Evolutionary conservation across 1,140 invertebrate species (phyloP).

Genomic region (Diabrotica undecimpunctata): DNA sequence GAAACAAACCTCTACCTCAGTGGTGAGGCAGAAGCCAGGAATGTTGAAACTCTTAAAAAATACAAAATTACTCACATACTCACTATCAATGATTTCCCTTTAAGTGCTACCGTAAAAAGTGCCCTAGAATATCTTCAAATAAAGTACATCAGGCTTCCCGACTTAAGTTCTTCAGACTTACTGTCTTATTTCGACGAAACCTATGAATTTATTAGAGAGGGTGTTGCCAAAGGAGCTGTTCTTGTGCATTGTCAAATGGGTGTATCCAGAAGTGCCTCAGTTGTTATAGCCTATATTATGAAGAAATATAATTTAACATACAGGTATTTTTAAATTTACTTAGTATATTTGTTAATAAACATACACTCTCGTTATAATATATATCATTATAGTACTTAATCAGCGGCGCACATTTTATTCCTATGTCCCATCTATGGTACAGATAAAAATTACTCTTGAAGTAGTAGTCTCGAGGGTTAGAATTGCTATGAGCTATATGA

Average conservation of each 20-base stretch:
- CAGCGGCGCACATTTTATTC: too few species aligned
- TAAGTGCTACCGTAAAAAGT: constrained; percentile 64
- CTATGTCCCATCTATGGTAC: too few species aligned
- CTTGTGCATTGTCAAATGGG: constrained; percentile 83
- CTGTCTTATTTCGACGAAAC: constrained; percentile 71
- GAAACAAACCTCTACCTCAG: constrained; percentile 69
- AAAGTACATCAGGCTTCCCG: constrained; percentile 76
- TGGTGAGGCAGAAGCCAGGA: constrained; percentile 74
- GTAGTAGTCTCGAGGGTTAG: too few species aligned
- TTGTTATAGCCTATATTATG: constrained; percentile 83
- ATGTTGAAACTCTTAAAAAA: constrained; percentile 62
- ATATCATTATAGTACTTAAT: too few species aligned
- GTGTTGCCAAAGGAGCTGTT: constrained; percentile 56
- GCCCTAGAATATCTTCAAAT: constrained; percentile 62
- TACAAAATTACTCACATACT: constrained; percentile 71
- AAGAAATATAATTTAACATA: constrained; percentile 71
- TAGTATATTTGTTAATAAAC: too few species aligned
- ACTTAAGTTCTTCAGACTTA: constrained; percentile 77
- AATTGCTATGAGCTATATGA: too few species aligned
- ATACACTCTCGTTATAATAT: too few species aligned
- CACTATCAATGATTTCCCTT: constrained; percentile 75
- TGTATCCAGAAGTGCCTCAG: constrained; percentile 76
- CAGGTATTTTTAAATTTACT: not conserved
- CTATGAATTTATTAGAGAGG: constrained; percentile 67
- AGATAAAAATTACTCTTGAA: too few species aligned